phyloP scores from a whole-genome alignment of 2,888 invertebrate species.

The Coelinius sp. region DNA sequence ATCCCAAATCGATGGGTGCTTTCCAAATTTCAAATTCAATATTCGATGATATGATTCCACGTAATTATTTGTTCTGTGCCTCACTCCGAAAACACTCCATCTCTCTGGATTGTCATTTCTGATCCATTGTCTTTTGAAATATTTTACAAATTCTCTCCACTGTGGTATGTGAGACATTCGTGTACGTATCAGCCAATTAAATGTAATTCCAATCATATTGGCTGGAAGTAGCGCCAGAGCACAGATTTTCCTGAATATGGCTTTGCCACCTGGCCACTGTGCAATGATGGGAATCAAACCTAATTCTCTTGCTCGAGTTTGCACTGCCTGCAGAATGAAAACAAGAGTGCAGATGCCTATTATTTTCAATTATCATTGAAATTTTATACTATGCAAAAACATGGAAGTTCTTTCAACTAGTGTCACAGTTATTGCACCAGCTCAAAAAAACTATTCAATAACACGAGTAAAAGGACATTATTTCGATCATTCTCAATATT shows the following conservation, averaged over 20 bases:
- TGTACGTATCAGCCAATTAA: slow-evolving; percentile 10
- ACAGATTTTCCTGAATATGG: slow-evolving; percentile 19
- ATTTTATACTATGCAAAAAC: too few relatives aligned
- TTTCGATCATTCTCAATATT: too few relatives aligned
- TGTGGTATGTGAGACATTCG: not conserved
- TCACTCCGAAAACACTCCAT: slow-evolving; percentile 12
- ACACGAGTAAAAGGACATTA: too few relatives aligned
- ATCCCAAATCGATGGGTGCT: slow-evolving; percentile 22
- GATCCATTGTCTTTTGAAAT: slow-evolving; percentile 16
- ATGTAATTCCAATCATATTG: not conserved
- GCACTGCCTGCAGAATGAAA: not conserved
- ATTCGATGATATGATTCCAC: slow-evolving; percentile 21
- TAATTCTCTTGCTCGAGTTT: not conserved
- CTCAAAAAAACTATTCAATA: too few relatives aligned
- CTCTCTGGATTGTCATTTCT: not conserved
- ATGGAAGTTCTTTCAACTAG: too few relatives aligned
- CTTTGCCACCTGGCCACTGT: not conserved
- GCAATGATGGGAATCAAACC: not conserved
- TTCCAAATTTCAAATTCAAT: not conserved
- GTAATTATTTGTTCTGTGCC: slow-evolving; percentile 19
- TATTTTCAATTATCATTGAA: too few relatives aligned
- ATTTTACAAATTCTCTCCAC: not conserved
- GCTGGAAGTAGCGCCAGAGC: slow-evolving; percentile 15
- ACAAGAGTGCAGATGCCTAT: not conserved
- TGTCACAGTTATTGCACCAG: too few relatives aligned